Evolutionary conservation across 2,888 invertebrate species (phyloP), one percentile per base, ranked within the genome.

Genomic region (Pherbina coryleti): DNA sequence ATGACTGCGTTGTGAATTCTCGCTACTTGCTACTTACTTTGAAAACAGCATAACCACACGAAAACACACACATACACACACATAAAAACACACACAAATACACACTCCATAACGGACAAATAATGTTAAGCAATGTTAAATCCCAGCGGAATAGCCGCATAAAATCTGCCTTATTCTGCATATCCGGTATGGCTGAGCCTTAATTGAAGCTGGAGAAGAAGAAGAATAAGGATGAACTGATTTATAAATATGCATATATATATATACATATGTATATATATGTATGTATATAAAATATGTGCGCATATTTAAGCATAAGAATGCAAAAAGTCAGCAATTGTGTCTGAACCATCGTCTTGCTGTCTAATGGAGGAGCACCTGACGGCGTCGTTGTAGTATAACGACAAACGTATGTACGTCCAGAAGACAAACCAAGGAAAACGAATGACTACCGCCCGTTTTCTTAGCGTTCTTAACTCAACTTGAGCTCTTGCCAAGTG

Each of bases 71-170:
- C 31, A 31, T 1, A 44, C 44, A 44, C 44, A 44, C 44, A 44
- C 71, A 79, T n/a, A n/a, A n/a, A n/a, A n/a, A n/a, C n/a, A n/a
- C n/a, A n/a, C n/a, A n/a, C n/a, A n/a, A n/a, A n/a, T n/a, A n/a
- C n/a, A n/a, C 80, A 78, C 79, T 82, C 78, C 78, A 81, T 81
- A 80, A 83, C 78, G 80, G 81, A 78, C 81, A 77, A 82, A 81
- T 84, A 86, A 85, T 84, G 83, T 82, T 81, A 83, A 84, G 84
- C 83, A 85, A 85, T 86, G 85, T 84, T 78, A 78, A 81, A 81
- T 81, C 81, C 78, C 79, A 69, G 76, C 76, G 79, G 44, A 31
- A 8, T 62, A 73, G 44, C n/a, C 60, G 19, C 31, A 28, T 17
- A 31, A 60, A 37, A 25, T 34, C 72, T 28, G 55, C n/a, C 17